Percentiles rank a stretch among this genome's conserved stretches.
Conservation (phyloP, 2,797 vertebrate species). For the Salmo trutta region DNA sequence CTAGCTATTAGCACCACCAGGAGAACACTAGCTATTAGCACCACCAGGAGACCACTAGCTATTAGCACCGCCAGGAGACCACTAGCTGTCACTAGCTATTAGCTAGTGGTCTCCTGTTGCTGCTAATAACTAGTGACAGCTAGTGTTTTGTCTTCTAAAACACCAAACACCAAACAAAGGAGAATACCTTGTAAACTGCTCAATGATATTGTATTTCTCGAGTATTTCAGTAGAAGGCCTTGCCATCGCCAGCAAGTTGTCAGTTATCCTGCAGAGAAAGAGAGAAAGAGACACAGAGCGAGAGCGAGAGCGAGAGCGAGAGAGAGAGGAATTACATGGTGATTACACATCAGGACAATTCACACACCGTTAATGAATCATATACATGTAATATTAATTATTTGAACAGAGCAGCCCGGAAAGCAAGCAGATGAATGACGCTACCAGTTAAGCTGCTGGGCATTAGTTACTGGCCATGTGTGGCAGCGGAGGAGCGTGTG, state of each 20-base stretch:
- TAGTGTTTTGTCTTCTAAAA: too few species aligned
- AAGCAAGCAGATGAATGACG: background rate
- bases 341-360: background rate
- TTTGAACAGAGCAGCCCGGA: background rate
- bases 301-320: too few species aligned
- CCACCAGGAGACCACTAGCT: too few species aligned
- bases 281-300: slow-evolving; percentile 11
- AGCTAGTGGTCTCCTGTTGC: too few species aligned
- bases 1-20: too few species aligned
- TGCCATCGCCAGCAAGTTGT: slow-evolving; percentile 94
- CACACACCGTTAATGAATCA: too few species aligned
- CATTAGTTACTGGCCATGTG: background rate
- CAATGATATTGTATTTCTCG: slow-evolving; percentile 89
- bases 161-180: too few species aligned
- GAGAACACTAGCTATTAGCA: too few species aligned
- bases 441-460: background rate
- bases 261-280: slow-evolving; percentile 84
- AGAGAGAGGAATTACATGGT: slow-evolving; percentile 23
- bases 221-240: slow-evolving; percentile 94
- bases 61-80: too few species aligned
- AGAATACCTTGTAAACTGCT: slow-evolving; percentile 89
- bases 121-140: too few species aligned
- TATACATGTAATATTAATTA: background rate
- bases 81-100: too few species aligned
- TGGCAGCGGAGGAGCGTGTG: background rate